Percentiles rank a stretch among this genome's conserved stretches.
Evolutionary conservation across 2,797 vertebrate species (phyloP).

Genomic region (Threskiornis aethiopicus): DNA sequence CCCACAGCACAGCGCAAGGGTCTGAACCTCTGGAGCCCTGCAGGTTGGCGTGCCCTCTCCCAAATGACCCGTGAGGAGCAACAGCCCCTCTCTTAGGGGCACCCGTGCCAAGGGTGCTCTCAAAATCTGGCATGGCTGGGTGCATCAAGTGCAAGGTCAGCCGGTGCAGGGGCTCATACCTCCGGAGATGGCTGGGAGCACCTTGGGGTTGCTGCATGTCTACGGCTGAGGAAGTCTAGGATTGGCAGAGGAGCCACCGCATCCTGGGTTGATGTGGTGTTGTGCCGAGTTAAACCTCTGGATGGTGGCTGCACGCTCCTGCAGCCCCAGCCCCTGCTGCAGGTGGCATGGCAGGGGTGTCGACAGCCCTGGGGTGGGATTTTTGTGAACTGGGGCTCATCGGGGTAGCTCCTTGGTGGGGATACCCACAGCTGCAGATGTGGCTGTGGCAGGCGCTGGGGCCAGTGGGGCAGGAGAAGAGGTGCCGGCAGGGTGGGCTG

Average conservation of each 20-base stretch:
- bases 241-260: background rate
- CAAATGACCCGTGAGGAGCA: background rate
- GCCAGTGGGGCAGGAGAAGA: background rate
- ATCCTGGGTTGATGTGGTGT: accelerated
- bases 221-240: background rate
- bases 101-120: background rate
- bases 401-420: accelerated
- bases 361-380: background rate
- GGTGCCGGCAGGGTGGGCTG: background rate
- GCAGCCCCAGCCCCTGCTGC: background rate
- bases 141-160: background rate
- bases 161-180: background rate
- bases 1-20: accelerated
- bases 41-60: accelerated
- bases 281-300: background rate
- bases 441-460: background rate
- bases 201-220: accelerated
- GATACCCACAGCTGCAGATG: accelerated
- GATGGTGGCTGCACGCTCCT: background rate
- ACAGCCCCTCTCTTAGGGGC: background rate
- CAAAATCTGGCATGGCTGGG: background rate
- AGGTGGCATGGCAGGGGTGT: accelerated
- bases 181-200: accelerated
- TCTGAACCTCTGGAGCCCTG: background rate
- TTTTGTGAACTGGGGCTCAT: background rate